A percentile compares a stretch with the other conserved stretches of the same genome.
phyloP scores from a whole-genome alignment of 1,140 invertebrate species.

The Lepidurus apus region DNA sequence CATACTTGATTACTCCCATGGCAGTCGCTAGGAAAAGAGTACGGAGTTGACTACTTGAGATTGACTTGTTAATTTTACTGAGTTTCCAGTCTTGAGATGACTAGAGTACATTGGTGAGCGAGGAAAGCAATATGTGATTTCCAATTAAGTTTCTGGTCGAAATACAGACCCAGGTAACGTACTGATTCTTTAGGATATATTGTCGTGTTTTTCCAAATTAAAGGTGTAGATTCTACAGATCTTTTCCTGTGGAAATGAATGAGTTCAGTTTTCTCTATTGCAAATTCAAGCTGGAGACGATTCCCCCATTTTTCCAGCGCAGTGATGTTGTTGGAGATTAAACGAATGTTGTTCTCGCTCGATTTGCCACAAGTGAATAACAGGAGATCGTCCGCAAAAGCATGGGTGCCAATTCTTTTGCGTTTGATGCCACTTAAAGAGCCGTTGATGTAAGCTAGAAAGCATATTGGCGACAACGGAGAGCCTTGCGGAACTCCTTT shows the following conservation, averaged over 20 bases:
- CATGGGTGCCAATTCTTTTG: constrained; percentile 20
- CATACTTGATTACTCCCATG: no score
- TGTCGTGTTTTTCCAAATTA: constrained; percentile 12
- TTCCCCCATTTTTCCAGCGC: constrained; percentile 5
- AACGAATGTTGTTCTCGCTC: background rate
- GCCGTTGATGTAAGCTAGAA: no score
- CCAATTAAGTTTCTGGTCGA: background rate
- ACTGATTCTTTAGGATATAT: background rate
- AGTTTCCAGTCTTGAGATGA: background rate
- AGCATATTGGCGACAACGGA: no score
- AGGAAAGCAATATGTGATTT: background rate
- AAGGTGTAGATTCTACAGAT: background rate
- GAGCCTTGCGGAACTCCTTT: no score
- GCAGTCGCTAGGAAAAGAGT: background rate
- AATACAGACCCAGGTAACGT: background rate
- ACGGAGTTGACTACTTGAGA: background rate
- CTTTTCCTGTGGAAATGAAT: constrained; percentile 23
- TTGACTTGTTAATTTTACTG: background rate
- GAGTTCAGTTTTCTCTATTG: constrained; percentile 26
- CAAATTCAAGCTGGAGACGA: background rate
- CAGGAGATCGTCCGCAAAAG: constrained; percentile 26
- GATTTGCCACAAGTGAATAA: constrained; percentile 20
- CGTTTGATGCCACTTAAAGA: no score
- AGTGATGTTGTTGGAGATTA: constrained; percentile 21
- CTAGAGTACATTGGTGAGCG: background rate